Conservation (phyloP, 2,113 vertebrate species). For the Tichodroma muraria region DNA sequence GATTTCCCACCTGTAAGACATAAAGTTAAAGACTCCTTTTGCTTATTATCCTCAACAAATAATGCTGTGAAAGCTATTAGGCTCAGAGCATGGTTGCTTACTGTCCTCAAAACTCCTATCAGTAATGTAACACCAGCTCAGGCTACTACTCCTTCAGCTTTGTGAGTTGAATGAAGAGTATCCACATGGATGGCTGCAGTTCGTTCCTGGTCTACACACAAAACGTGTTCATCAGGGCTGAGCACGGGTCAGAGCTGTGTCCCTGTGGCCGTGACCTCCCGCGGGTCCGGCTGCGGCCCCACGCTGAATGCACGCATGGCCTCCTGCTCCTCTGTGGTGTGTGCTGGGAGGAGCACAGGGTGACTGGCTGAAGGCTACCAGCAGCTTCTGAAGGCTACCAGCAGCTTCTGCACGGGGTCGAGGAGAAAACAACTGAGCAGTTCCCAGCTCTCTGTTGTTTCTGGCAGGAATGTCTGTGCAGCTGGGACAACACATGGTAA, state of each 20-base stretch:
- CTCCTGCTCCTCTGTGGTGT: neutral
- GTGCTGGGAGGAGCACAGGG: rapidly evolving
- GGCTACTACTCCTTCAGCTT: neutral
- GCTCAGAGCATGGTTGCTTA: neutral
- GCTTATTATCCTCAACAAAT: neutral
- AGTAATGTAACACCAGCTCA: neutral
- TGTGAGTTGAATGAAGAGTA: neutral
- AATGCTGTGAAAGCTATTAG: neutral
- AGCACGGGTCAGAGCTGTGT: neutral
- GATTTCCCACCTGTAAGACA: neutral
- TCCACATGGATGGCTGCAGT: neutral
- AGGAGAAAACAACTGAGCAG: neutral
- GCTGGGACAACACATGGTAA: neutral
- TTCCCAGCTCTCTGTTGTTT: neutral
- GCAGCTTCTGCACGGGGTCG: neutral
- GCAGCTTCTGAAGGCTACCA: neutral
- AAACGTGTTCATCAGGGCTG: neutral
- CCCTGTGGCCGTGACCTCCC: rapidly evolving
- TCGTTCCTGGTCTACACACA: neutral
- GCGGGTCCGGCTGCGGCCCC: neutral
- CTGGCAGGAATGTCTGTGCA: neutral
- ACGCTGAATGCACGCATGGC: rapidly evolving
- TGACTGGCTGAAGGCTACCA: neutral
- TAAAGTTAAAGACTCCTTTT: neutral
- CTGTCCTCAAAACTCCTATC: neutral